Evolutionary conservation across 2,888 invertebrate species (phyloP).

Genomic region (Dromius quadrimaculatus): DNA sequence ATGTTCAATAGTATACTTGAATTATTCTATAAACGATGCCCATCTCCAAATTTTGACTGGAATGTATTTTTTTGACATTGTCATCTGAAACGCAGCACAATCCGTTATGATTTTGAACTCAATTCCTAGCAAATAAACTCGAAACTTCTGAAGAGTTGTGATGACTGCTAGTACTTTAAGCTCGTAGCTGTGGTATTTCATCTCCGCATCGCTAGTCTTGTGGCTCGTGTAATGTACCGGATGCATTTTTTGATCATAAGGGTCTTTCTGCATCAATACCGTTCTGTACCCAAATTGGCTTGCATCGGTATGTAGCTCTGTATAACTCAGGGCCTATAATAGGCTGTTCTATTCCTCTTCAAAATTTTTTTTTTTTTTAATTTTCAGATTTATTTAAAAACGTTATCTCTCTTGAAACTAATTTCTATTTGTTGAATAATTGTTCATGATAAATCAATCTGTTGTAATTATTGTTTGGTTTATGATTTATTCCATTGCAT

Average conservation of each 20-base stretch:
- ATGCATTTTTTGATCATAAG: slow-evolving; percentile 21
- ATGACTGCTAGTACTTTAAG: not conserved
- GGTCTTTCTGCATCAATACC: slow-evolving; percentile 55
- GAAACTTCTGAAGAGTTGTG: too few species aligned
- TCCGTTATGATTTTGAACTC: not conserved
- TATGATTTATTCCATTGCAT: too few species aligned
- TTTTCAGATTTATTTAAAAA: too few species aligned
- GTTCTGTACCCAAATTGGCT: slow-evolving; percentile 53
- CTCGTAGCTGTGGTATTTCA: not conserved
- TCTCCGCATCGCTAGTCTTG: not conserved
- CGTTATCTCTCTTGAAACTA: too few species aligned
- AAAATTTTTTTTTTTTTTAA: too few species aligned
- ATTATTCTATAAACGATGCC: not conserved
- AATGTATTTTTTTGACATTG: not conserved
- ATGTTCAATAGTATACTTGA: not conserved
- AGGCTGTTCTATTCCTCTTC: too few species aligned
- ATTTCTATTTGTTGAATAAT: too few species aligned
- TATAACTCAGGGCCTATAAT: too few species aligned
- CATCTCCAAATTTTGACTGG: not conserved
- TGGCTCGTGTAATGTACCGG: not conserved
- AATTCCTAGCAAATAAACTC: too few species aligned
- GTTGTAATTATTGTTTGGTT: too few species aligned
- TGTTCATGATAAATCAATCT: too few species aligned
- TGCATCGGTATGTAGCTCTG: slow-evolving; percentile 53
- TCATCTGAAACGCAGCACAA: not conserved